Base-by-base conservation (phyloP, 2,113 vertebrate genomes). In the Elgaria multicarinata region DNA sequence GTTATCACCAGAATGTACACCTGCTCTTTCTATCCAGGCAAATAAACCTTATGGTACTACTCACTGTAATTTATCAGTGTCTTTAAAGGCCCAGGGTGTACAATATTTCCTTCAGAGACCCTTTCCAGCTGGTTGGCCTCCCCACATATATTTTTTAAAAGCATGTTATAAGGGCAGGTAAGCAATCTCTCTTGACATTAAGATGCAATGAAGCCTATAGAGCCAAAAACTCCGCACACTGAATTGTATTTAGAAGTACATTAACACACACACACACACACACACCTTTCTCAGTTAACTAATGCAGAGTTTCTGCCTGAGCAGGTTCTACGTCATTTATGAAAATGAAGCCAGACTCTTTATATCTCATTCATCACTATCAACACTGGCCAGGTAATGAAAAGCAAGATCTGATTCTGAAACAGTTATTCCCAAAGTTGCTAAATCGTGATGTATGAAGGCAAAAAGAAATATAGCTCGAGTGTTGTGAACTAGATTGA, bases 331-430 rank as follows among this genome's bases (percentile, higher is more conserved):
- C 39, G n/a, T 80, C 22, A 6, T 74, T 86, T 58, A 87, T 86
- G 39, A 83, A 91, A 89, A 87, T 86, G 16, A 87, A 80, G 4
- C 66, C 76, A 64, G 72, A 28, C 77, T n/a, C 44, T 89, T 87
- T 92, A 10, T 74, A 85, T 69, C 88, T 81, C 67, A 42, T 89
- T 3, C 7, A 67, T 77, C 4, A 2, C 58, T 83, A 80, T 85
- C 84, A 89, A 3, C 36, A 79, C 39, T 46, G 42, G 39, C 20
- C 72, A 58, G 31, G 69, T 86, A 89, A 90, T 89, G 22, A 42
- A 91, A 86, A 79, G 71, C 3, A 83, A 55, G 2, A 3, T 62
- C 86, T 80, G 86, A 80, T 85, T 92, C 31, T 46, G 78, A 83
- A 91, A 64, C 26, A 14, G 1, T 6, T 83, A 42, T 79, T 58